Conservation (phyloP, 2,797 vertebrate species). For the Schizopygopsis malacanthus region DNA sequence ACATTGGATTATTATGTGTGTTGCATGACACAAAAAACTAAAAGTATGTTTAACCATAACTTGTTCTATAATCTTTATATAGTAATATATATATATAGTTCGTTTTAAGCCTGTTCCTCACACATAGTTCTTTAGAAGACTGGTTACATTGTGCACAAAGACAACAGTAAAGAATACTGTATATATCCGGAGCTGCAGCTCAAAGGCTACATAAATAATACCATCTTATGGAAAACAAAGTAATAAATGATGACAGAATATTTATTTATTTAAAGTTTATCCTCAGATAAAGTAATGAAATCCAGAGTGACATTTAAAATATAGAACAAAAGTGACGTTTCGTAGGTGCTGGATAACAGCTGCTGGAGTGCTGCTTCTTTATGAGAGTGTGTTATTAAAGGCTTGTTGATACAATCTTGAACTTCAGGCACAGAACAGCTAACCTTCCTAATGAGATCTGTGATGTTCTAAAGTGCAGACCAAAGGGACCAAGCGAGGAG, state of each 20-base stretch:
- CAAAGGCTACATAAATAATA: not conserved
- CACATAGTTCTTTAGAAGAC: not conserved
- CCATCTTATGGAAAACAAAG: not conserved
- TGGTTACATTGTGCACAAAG: not conserved
- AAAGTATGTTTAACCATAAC: not conserved
- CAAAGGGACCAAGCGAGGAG: conserved; percentile 6
- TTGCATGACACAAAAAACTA: not conserved
- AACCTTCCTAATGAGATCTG: conserved; percentile 36
- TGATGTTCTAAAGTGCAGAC: conserved; percentile 34
- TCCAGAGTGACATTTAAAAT: conserved; percentile 1
- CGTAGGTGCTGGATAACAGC: not conserved
- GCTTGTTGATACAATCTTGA: conserved; percentile 4
- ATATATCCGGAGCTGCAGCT: not conserved
- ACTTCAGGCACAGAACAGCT: conserved; percentile 1
- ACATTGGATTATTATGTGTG: not conserved
- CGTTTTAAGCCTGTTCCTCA: not conserved
- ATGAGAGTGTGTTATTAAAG: conserved; percentile 12
- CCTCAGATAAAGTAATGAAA: not conserved
- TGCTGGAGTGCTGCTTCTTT: not conserved
- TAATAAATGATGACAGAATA: not conserved
- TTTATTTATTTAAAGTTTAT: conserved; percentile 1
- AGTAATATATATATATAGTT: not conserved
- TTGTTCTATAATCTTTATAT: not conserved
- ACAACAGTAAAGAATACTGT: not conserved
- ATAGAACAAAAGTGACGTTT: not conserved